Evolutionary conservation across 2,888 invertebrate species (phyloP).

Genomic region (Colostygia pectinataria): DNA sequence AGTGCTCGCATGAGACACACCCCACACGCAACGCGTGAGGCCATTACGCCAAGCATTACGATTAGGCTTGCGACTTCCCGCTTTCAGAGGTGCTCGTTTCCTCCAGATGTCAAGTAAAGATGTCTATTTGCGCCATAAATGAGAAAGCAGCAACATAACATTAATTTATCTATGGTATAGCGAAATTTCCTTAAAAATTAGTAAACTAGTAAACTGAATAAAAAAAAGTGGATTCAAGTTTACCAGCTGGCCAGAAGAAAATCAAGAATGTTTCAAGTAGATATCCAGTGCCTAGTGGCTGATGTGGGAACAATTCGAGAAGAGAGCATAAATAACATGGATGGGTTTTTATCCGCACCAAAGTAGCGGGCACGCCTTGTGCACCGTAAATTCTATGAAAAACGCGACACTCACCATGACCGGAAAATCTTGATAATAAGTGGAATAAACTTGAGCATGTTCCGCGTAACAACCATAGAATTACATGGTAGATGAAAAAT

Average conservation of each 20-base stretch:
- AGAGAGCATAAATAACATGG: conserved; percentile 26
- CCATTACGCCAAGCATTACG: conserved; percentile 29
- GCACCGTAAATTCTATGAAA: conserved; percentile 44
- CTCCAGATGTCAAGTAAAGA: conserved; percentile 20
- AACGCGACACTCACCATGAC: conserved; percentile 28
- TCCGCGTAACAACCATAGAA: conserved; percentile 11
- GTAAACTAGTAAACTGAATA: not conserved
- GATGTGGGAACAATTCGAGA: conserved; percentile 24
- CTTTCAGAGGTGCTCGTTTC: conserved; percentile 29
- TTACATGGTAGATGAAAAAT: conserved; percentile 17
- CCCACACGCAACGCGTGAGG: conserved; percentile 21
- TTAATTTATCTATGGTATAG: conserved; percentile 7
- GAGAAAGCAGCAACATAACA: conserved; percentile 19
- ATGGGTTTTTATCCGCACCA: conserved; percentile 40
- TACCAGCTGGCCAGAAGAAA: not conserved
- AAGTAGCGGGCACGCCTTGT: conserved; percentile 32
- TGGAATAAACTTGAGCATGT: conserved; percentile 23
- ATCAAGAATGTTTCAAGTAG: not conserved
- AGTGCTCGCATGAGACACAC: conserved; percentile 18
- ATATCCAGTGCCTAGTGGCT: not conserved
- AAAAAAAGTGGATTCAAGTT: too few species aligned
- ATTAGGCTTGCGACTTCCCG: conserved; percentile 32
- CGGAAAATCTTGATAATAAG: conserved; percentile 31
- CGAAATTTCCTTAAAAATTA: conserved; percentile 6
- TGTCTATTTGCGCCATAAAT: conserved; percentile 16